phyloP scores from a whole-genome alignment of 2,113 vertebrate genomes.

The Lagopus leucura region DNA sequence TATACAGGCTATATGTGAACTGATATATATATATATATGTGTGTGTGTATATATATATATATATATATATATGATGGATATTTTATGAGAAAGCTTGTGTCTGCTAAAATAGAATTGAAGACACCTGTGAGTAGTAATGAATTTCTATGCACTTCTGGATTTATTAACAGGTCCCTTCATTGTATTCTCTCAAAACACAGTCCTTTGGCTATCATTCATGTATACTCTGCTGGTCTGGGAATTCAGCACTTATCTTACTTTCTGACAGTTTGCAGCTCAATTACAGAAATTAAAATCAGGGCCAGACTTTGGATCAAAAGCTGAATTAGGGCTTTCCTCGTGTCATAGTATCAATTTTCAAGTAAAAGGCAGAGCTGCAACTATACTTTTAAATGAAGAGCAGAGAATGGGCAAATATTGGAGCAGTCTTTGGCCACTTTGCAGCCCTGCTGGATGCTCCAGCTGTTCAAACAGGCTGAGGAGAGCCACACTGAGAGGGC shows the following conservation, averaged over 20 bases:
- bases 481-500: not conserved
- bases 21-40: not conserved
- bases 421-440: slow-evolving; percentile 12
- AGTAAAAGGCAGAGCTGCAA: not conserved
- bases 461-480: slow-evolving; percentile 57
- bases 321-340: not conserved
- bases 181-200: not conserved
- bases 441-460: slow-evolving; percentile 50
- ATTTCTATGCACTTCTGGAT: not conserved
- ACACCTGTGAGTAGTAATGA: not conserved
- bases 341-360: not conserved
- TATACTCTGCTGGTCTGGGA: not conserved
- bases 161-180: not conserved
- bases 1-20: not conserved
- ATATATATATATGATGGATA: not conserved
- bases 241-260: not conserved
- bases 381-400: slow-evolving; percentile 14
- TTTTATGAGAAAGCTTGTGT: not conserved
- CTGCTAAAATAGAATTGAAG: not conserved
- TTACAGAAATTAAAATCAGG: not conserved
- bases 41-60: not conserved
- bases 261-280: not conserved
- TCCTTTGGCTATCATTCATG: not conserved
- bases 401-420: not conserved
- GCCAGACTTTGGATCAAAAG: not conserved